phyloP scores from a whole-genome alignment of 35 echinoderm and acorn worm species.

The Lytechinus pictus region DNA sequence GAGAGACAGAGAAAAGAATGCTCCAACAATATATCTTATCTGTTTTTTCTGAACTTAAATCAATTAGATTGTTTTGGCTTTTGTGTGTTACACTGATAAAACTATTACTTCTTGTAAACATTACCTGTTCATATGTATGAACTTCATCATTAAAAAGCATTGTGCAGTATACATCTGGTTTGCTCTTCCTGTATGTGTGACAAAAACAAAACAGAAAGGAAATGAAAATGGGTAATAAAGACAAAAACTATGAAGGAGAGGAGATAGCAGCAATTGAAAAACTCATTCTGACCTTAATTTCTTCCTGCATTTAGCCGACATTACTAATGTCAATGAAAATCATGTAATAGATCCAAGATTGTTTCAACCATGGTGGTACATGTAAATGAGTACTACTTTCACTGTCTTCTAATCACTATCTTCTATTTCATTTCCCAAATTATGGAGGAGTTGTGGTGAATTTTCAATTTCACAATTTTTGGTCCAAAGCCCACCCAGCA shows the following conservation, averaged over 20 bases:
- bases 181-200: constrained; percentile 55
- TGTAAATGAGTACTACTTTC: too few relatives aligned
- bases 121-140: constrained; percentile 99
- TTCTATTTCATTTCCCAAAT: too few relatives aligned
- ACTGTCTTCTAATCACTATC: too few relatives aligned
- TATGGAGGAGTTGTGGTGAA: too few relatives aligned
- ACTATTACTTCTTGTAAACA: not conserved
- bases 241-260: not conserved
- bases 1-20: not conserved
- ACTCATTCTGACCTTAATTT: not conserved
- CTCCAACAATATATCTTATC: not conserved
- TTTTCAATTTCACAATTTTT: too few relatives aligned
- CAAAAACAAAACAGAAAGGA: not conserved
- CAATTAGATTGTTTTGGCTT: too few relatives aligned
- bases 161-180: constrained; percentile 86
- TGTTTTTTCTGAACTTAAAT: too few relatives aligned
- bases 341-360: too few relatives aligned
- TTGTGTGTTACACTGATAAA: too few relatives aligned
- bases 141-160: constrained; percentile 99
- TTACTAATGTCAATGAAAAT: too few relatives aligned
- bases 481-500: too few relatives aligned
- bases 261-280: not conserved
- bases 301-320: not conserved
- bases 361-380: too few relatives aligned
- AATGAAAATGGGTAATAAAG: not conserved